Base-by-base conservation (phyloP, 2,113 vertebrate genomes). In the Pomatostomus ruficeps region DNA sequence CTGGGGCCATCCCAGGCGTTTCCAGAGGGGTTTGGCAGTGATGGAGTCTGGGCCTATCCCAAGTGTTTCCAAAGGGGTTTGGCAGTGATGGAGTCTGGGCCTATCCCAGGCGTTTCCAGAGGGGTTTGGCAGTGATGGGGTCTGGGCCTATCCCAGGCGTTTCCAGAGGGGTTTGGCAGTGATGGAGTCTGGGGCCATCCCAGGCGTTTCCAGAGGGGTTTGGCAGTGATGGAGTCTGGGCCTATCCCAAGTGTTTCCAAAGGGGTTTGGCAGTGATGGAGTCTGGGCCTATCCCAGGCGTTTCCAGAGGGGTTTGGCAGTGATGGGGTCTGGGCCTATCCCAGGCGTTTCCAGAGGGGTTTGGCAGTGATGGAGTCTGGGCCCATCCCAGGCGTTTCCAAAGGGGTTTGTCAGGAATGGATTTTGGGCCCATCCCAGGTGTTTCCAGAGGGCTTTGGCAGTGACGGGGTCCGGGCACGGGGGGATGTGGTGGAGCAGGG, bases 391-490 rank as follows among this genome's bases (percentile, higher is more conserved):
- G 70, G 48, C n/a, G 5, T 61, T 79, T 45, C 62, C 52, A 85
- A 31, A 49, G 46, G n/a, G n/a, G n/a, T n/a, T n/a, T n/a, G n/a
- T n/a, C n/a, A n/a, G n/a, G n/a, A n/a, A n/a, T n/a, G n/a, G n/a
- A n/a, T n/a, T n/a, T n/a, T n/a, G n/a, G n/a, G 57, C 9, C 67
- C 26, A 35, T 25, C 43, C 23, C 0, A 33, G 70, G 48, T 31
- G 5, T 61, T 79, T 45, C 62, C 52, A 85, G 28, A 49, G 46
- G n/a, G n/a, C 33, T 4, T 49, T 43, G 83, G 35, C 18, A 40
- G 31, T 9, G 12, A 5, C 1, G 7, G 59, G 9, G 35, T 8
- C 28, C 73, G 72, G 40, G 29, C 74, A 36, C 0, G 2, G 11
- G 59, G 55, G 26, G 29, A 21, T 29, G 22, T 11, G 38, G 11